These are phyloP conservation scores for Philhelius pedissequus DNA, from an alignment of 2,888 invertebrate species.

Conservation along the genomic window DNA sequence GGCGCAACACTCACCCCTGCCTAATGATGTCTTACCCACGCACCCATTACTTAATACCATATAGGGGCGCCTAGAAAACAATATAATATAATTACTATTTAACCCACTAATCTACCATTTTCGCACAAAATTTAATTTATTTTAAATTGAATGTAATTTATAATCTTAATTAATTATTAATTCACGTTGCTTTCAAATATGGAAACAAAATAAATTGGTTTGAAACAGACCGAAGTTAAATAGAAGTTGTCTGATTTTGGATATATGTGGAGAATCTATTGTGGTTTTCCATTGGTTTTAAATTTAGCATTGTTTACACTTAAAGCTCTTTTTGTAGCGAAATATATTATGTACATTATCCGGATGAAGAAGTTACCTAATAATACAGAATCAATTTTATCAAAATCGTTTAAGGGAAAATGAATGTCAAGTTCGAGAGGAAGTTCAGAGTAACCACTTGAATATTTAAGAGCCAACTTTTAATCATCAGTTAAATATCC, in stretches of 20 bases:
- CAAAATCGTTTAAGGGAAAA: too few species aligned
- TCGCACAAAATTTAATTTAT: constrained; percentile 46
- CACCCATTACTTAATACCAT: constrained; percentile 62
- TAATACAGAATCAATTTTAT: too few species aligned
- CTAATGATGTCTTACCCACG: constrained; percentile 40
- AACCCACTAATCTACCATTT: constrained; percentile 56
- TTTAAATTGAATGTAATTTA: constrained; percentile 55
- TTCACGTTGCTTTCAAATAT: constrained; percentile 47
- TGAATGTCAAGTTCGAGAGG: too few species aligned
- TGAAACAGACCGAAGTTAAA: constrained; percentile 34
- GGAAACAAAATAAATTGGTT: constrained; percentile 56
- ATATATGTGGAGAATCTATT: background rate
- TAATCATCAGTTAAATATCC: too few species aligned
- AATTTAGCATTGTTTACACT: too few species aligned
- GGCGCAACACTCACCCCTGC: background rate
- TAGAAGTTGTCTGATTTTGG: background rate
- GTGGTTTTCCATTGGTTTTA: background rate
- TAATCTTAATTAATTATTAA: constrained; percentile 24
- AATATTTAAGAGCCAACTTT: too few species aligned
- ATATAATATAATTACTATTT: constrained; percentile 17
- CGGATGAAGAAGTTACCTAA: too few species aligned
- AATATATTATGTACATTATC: too few species aligned
- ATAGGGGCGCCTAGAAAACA: constrained; percentile 33
- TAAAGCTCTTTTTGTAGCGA: too few species aligned
- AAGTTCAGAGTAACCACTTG: too few species aligned